Evolutionary conservation across 2,888 invertebrate genomes (phyloP).

Genomic region (Reticulitermes lucifugus): DNA sequence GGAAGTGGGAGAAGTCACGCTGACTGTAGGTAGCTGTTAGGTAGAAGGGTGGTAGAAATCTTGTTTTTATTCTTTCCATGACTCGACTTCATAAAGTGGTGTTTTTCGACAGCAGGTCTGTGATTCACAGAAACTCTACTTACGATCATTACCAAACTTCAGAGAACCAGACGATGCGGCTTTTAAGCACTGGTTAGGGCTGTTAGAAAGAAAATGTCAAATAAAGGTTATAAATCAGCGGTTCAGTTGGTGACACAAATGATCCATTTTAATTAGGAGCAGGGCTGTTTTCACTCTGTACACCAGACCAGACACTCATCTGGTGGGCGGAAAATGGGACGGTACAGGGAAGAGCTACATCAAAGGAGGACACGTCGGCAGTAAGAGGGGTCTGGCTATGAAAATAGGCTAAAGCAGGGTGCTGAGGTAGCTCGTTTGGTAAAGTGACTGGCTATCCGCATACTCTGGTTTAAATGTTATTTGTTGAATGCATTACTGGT

Average conservation of each 20-base stretch:
- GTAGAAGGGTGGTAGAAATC: too few relatives aligned
- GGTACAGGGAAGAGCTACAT: not conserved
- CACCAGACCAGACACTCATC: not conserved
- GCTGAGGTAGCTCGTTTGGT: too few relatives aligned
- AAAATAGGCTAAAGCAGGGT: not conserved
- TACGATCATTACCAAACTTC: not conserved
- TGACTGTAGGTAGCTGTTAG: too few relatives aligned
- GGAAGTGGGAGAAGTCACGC: too few relatives aligned
- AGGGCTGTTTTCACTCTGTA: not conserved
- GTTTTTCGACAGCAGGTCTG: too few relatives aligned
- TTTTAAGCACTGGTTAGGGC: not conserved
- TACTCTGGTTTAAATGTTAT: too few relatives aligned
- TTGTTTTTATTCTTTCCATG: too few relatives aligned
- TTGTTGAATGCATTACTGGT: too few relatives aligned
- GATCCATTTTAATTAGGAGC: conserved; percentile 20
- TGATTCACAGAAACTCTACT: too few relatives aligned
- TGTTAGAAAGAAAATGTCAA: not conserved
- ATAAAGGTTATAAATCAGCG: conserved; percentile 15
- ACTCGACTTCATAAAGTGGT: too few relatives aligned
- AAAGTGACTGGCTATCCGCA: too few relatives aligned
- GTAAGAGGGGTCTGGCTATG: not conserved
- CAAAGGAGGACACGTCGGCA: not conserved
- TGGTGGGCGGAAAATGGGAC: not conserved
- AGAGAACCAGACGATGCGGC: not conserved
- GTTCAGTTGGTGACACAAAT: not conserved